Conservation (phyloP, 2,888 invertebrate genomes). For the Coenonympha glycerion region DNA sequence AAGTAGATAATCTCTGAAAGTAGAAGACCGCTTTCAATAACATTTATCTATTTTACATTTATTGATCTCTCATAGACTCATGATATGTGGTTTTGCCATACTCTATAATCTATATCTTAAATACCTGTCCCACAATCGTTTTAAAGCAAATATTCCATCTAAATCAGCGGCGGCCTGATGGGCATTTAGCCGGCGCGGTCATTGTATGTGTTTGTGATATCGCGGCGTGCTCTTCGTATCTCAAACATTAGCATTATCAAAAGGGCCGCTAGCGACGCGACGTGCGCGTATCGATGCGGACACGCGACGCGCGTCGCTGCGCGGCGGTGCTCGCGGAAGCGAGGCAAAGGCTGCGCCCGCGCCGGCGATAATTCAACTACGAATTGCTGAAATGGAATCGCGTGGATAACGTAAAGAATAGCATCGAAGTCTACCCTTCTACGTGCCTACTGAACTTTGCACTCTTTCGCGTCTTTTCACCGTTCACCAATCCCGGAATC, state of each 20-base stretch:
- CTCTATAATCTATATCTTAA: constrained; percentile 33
- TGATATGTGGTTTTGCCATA: constrained; percentile 23
- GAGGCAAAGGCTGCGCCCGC: constrained; percentile 62
- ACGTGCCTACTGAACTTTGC: constrained; percentile 23
- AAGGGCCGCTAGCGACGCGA: constrained; percentile 68
- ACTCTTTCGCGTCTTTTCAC: constrained; percentile 15
- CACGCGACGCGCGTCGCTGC: constrained; percentile 52
- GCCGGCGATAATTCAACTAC: constrained; percentile 66
- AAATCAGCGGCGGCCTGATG: constrained; percentile 49
- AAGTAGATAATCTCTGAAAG: constrained; percentile 8
- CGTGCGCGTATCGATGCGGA: constrained; percentile 65
- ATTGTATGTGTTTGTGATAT: constrained; percentile 65
- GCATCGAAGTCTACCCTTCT: constrained; percentile 53
- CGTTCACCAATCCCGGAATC: constrained; percentile 3
- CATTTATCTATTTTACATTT: constrained; percentile 10
- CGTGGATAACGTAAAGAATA: constrained; percentile 50
- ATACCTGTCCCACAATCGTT: constrained; percentile 24
- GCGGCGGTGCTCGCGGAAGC: constrained; percentile 70
- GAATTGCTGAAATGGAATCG: constrained; percentile 67
- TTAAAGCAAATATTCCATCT: constrained; percentile 43
- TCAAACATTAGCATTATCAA: constrained; percentile 72
- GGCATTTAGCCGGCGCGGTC: constrained; percentile 57
- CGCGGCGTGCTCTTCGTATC: constrained; percentile 53
- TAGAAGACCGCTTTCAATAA: constrained; percentile 7
- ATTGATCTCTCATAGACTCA: constrained; percentile 10